Evolutionary conservation across 2,797 vertebrate species (phyloP).

Genomic region (Hybognathus amarus): DNA sequence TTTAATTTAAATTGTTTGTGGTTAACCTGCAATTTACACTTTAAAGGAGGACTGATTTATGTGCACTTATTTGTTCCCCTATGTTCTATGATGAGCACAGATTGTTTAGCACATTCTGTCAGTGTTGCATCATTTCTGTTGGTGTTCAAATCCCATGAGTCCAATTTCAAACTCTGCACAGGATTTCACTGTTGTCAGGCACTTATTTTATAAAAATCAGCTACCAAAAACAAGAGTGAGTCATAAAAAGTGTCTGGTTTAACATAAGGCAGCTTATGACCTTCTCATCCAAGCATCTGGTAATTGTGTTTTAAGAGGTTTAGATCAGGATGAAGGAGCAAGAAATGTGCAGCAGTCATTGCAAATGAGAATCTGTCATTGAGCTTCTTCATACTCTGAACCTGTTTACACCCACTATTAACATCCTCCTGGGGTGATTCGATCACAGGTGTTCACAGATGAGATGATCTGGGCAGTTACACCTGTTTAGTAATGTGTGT

Average conservation of each 20-base stretch:
- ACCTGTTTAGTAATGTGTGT: not conserved
- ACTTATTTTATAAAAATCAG: constrained; percentile 31
- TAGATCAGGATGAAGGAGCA: constrained; percentile 37
- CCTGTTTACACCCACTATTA: constrained; percentile 11
- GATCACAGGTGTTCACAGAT: not conserved
- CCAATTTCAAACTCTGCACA: constrained; percentile 30
- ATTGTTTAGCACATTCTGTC: constrained; percentile 43
- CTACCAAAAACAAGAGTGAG: constrained; percentile 36
- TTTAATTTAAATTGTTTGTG: too few relatives aligned
- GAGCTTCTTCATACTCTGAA: not conserved
- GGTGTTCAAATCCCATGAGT: constrained; percentile 30
- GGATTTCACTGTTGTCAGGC: constrained; percentile 29
- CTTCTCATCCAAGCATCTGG: constrained; percentile 38
- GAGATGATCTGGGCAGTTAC: not conserved
- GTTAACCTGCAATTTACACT: too few relatives aligned
- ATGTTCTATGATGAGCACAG: constrained; percentile 15
- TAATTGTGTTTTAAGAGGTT: constrained; percentile 43
- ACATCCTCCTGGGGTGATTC: not conserved
- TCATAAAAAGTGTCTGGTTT: constrained; percentile 40
- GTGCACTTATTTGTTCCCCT: constrained; percentile 11
- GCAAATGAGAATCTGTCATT: constrained; percentile 27
- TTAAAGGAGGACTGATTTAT: not conserved
- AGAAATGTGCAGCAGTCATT: constrained; percentile 3
- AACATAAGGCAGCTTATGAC: constrained; percentile 40
- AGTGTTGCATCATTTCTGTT: constrained; percentile 22